A percentile compares a stretch with the other conserved stretches of the same genome.
Conservation (phyloP, 2,113 vertebrate genomes). For the Gavialis gangeticus region DNA sequence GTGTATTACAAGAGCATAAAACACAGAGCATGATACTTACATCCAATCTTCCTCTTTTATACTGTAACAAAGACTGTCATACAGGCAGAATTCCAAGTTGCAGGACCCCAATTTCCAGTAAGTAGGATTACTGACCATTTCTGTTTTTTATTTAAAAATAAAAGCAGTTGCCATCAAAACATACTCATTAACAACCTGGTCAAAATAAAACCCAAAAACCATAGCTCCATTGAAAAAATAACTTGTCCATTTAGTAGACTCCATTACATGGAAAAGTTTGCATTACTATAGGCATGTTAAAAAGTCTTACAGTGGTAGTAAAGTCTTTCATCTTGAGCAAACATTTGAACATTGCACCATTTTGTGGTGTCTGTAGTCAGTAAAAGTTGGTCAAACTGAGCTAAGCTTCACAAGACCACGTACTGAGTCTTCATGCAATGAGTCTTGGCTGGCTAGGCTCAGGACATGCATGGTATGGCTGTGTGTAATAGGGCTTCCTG, state of each 20-base stretch:
- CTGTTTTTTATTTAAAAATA: conserved; percentile 40
- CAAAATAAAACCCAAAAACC: conserved; percentile 46
- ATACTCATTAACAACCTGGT: conserved; percentile 11
- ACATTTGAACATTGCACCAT: conserved; percentile 8
- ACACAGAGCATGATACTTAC: conserved; percentile 59
- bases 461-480: conserved; percentile 91
- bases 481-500: conserved; percentile 87
- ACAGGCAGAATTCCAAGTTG: conserved; percentile 56
- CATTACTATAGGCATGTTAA: conserved; percentile 32
- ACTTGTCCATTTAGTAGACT: conserved; percentile 55
- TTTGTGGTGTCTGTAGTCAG: background rate
- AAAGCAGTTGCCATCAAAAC: conserved; percentile 47
- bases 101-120: conserved; percentile 48
- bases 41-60: conserved; percentile 52
- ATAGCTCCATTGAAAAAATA: conserved; percentile 53
- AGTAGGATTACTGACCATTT: conserved; percentile 38
- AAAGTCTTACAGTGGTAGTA: conserved; percentile 70
- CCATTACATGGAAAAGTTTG: conserved; percentile 16
- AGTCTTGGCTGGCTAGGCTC: conserved; percentile 94
- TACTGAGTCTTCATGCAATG: conserved; percentile 95
- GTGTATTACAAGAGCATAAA: conserved; percentile 60
- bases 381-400: conserved; percentile 87
- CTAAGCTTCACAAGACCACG: conserved; percentile 97
- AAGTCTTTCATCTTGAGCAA: conserved; percentile 30
- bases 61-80: conserved; percentile 57